Evolutionary conservation across 2,113 vertebrate species (phyloP).

Genomic region (Paedocypris sp.): DNA sequence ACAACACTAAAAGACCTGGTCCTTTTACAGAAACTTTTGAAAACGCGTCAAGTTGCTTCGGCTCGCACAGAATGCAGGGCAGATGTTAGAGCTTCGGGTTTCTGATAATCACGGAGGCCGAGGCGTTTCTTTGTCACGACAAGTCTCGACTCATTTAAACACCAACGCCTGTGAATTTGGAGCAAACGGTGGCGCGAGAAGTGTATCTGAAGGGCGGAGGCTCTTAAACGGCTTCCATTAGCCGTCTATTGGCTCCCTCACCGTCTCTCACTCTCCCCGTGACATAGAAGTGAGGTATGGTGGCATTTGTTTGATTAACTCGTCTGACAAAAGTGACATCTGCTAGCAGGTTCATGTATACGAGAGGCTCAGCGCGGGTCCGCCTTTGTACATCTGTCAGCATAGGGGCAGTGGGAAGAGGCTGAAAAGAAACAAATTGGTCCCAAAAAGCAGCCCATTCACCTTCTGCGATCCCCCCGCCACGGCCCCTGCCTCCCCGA

Average conservation of each 20-base stretch:
- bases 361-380: conserved; percentile 96
- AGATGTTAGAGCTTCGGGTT: conserved; percentile 58
- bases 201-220: neutral
- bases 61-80: conserved; percentile 50
- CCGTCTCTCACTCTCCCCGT: conserved; percentile 25
- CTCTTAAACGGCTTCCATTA: conserved; percentile 20
- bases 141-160: neutral
- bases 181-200: neutral
- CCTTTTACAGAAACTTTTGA: conserved; percentile 45
- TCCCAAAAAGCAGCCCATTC: conserved; percentile 99
- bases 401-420: conserved; percentile 88
- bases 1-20: conserved; percentile 38
- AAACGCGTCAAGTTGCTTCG: conserved; percentile 55
- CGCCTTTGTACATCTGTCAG: conserved; percentile 99
- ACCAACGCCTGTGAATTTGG: neutral
- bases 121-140: conserved; percentile 33
- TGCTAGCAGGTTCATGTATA: conserved; percentile 91
- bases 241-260: conserved; percentile 36
- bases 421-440: conserved; percentile 99
- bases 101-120: conserved; percentile 50
- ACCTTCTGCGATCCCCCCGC: conserved; percentile 81
- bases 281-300: conserved; percentile 80
- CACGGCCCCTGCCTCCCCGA: conserved; percentile 49
- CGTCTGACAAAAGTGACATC: conserved; percentile 99
- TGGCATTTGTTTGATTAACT: conserved; percentile 99